phyloP scores from a whole-genome alignment of 2,113 vertebrate genomes.

The Pipa parva region DNA sequence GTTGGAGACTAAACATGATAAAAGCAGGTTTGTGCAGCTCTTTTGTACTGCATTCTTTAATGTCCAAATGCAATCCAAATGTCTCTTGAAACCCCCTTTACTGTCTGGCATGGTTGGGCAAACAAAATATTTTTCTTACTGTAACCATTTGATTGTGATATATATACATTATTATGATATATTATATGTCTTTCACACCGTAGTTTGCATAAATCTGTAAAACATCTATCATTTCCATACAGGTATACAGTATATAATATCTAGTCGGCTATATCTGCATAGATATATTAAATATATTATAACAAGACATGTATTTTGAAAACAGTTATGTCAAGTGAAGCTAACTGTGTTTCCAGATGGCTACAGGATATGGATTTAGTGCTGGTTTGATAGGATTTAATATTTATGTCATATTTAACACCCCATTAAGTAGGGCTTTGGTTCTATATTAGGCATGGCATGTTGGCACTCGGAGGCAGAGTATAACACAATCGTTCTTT shows the following conservation, averaged over 20 bases:
- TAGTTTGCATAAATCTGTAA: too few relatives aligned
- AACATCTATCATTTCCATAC: too few relatives aligned
- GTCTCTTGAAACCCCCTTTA: neutral
- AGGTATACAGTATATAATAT: too few relatives aligned
- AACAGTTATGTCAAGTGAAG: neutral
- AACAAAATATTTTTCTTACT: neutral
- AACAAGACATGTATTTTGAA: too few relatives aligned
- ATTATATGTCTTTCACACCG: too few relatives aligned
- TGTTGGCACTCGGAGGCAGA: too few relatives aligned
- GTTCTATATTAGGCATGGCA: neutral
- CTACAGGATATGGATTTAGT: neutral
- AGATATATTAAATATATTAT: too few relatives aligned
- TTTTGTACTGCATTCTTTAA: neutral
- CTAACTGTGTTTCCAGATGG: neutral
- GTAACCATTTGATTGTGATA: neutral
- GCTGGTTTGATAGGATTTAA: neutral
- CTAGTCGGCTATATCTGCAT: too few relatives aligned
- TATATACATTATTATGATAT: too few relatives aligned
- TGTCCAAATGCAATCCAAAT: neutral
- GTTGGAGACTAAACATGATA: neutral
- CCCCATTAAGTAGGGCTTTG: neutral
- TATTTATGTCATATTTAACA: neutral
- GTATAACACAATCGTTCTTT: neutral
- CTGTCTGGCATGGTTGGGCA: neutral
- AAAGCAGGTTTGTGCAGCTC: neutral